Base-by-base conservation (phyloP, 2,797 vertebrate genomes). In the Champsocephalus gunnari region DNA sequence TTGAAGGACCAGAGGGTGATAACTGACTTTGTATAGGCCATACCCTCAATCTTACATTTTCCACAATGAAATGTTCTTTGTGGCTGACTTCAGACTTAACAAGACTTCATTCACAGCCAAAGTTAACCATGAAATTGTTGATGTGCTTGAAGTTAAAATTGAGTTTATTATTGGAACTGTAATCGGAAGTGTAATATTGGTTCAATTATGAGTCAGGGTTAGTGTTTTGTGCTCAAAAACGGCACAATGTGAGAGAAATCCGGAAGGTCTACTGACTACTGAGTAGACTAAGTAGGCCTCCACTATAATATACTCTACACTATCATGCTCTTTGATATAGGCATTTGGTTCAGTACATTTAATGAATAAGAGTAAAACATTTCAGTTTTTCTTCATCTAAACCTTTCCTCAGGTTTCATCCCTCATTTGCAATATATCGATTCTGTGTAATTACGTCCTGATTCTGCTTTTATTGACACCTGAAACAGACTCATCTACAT, bases 41-140 rank as follows among this genome's bases (percentile, higher is more conserved):
- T 41, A 71, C 49, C 21, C n/a, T n/a, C 14, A 58, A 59, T 12
- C 16, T 21, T 55, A 53, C n/a, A 32, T 67, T 57, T 68, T 44
- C 53, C 24, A 38, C 21, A 2, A 67, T 56, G 24, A 43, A 67
- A 32, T 28, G 55, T 50, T 38, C 34, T 38, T 38, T 38, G 34
- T 6, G 19, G n/a, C 32, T 8, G 7, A 32, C 24, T 6, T 17
- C 32, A 44, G 19, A 16, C 13, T 21, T 45, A 10, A 3, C 44
- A 24, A 38, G 38, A 12, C 41, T 32, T 17, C 47, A 12, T n/a
- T 19, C 13, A 53, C 9, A 9, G 24, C n/a, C 12, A 12, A 24
- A 51, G 5, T 38, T 9, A 38, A 6, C 34, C 34, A 9, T 38
- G 21, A 53, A 44, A 45, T 17, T 53, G 9, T 9, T 5, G 24